Evolutionary conservation across 2,113 vertebrate genomes (phyloP).

Genomic region (Azemiops feae): DNA sequence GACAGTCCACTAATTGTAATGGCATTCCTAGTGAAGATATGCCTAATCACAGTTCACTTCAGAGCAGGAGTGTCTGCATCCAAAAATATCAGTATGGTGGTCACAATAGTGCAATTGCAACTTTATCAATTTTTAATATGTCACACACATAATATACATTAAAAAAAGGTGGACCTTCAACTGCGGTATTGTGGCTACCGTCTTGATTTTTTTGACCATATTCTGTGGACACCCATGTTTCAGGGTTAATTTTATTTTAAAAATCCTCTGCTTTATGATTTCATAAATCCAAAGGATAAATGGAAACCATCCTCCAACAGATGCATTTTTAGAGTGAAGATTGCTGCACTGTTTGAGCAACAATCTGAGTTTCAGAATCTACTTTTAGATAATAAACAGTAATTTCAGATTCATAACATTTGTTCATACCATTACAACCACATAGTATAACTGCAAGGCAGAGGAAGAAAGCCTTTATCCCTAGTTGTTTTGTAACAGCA

Average conservation of each 20-base stretch:
- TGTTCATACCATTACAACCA: not conserved
- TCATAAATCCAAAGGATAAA: not conserved
- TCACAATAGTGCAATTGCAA: not conserved
- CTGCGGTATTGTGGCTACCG: not conserved
- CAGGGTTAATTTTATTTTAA: not conserved
- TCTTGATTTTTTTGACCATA: not conserved
- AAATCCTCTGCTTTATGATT: not conserved
- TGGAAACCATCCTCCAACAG: not conserved
- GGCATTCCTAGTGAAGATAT: not conserved
- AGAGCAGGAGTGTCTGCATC: not conserved
- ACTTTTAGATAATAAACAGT: not conserved
- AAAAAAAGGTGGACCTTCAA: not conserved
- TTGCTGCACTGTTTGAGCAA: not conserved
- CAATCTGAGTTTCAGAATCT: not conserved
- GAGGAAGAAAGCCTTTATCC: not conserved
- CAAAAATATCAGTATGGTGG: not conserved
- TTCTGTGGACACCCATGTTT: not conserved
- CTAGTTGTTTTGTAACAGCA: not conserved
- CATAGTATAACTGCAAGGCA: not conserved
- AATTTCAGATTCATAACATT: not conserved
- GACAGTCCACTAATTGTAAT: not conserved
- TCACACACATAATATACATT: not conserved
- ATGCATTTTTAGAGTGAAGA: not conserved
- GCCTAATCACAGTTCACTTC: not conserved
- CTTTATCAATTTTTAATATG: not conserved